These are phyloP conservation scores for Danaus plexippus DNA, from an alignment of 1,140 invertebrate species.

Conservation along the genomic window DNA sequence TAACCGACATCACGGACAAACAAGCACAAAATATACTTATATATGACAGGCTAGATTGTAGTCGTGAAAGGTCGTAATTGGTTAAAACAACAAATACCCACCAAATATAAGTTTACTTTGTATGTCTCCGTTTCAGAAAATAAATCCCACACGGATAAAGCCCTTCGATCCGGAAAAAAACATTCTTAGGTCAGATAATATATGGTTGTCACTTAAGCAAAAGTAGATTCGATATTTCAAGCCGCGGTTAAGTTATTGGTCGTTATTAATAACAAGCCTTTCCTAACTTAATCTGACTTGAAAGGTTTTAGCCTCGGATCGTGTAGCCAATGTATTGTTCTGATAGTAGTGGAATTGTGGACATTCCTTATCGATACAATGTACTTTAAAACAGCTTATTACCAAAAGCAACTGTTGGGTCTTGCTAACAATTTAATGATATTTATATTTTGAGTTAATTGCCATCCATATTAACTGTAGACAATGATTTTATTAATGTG, in stretches of 20 bases:
- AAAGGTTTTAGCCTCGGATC: slow-evolving; percentile 58
- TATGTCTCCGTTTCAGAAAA: slow-evolving; percentile 28
- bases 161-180: slow-evolving; percentile 58
- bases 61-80: no score
- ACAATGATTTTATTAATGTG: no score
- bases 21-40: no score
- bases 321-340: slow-evolving; percentile 59
- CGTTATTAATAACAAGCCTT: slow-evolving; percentile 66
- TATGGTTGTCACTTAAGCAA: slow-evolving; percentile 65
- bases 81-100: no score
- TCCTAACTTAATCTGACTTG: slow-evolving; percentile 69
- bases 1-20: no score
- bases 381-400: slow-evolving; percentile 25
- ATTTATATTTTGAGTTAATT: no score
- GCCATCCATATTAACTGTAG: no score
- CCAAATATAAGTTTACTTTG: not conserved
- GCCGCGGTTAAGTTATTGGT: slow-evolving; percentile 62
- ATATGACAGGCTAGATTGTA: no score
- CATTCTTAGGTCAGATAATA: slow-evolving; percentile 62
- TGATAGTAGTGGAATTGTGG: slow-evolving; percentile 46
- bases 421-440: no score
- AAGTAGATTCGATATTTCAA: slow-evolving; percentile 68
- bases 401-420: slow-evolving; percentile 2
- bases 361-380: slow-evolving; percentile 30
- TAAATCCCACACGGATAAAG: slow-evolving; percentile 50